Evolutionary conservation across 2,113 vertebrate species (phyloP), one percentile per base, ranked within the genome.

Genomic region (Sterna hirundo): DNA sequence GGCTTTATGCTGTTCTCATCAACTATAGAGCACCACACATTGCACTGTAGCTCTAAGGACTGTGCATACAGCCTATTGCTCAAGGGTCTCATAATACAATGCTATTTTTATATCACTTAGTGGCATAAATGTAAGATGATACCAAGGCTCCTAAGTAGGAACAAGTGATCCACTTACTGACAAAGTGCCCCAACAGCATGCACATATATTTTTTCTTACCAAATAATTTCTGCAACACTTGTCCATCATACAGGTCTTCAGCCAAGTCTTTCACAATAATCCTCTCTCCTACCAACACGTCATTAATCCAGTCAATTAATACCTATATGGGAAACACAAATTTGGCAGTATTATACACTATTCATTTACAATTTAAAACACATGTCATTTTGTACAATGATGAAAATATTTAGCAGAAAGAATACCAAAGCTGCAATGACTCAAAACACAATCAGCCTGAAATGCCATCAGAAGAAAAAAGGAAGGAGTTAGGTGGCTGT

Each of bases 281-380:
- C 92, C 99, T 98, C 92, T 99, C 99, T 93, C 98, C 99, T 27
- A 99, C 99, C 96, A 99, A 96, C 84, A 99, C 99, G 57, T 99
- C 99, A 83, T 99, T 99, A 97, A 99, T 99, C 99, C 99, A 99
- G 97, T 99, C 99, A 93, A 99, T 99, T 94, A 99, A 97, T 72
- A 99, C 99, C 99, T 99, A 95, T 82, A 83, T 15, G 83, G 94
- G 90, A 92, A 96, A 94, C 49, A 88, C 82, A 92, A 91, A 95
- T 95, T 97, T 94, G 95, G 92, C 94, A 97, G 82, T 27, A 68
- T 92, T 94, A 90, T 22, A 42, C 57, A 49, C 78, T 92, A 88
- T 91, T 89, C 90, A 94, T 81, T 95, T 86, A 78, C 88, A 94
- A 96, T 96, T 93, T 91, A 87, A 97, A 95, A 96, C 83, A 92